These are phyloP conservation scores for Acronicta psi DNA, from an alignment of 2,888 invertebrate species.

Conservation along the genomic window DNA sequence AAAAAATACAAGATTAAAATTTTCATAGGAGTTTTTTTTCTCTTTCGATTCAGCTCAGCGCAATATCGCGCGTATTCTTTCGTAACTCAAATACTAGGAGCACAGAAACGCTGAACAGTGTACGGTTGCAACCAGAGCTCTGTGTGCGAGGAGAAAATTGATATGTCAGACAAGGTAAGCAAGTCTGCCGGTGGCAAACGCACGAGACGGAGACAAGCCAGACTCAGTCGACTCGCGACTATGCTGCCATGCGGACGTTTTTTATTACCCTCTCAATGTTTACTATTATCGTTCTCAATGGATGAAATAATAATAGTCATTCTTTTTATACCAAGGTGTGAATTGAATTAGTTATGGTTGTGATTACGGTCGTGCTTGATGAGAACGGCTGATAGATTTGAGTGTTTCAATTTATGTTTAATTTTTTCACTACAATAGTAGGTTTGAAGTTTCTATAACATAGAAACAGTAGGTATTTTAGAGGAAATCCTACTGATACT, in stretches of 20 bases:
- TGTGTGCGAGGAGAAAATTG: constrained; percentile 79
- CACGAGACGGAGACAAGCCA: constrained; percentile 37
- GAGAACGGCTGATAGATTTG: constrained; percentile 41
- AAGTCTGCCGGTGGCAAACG: constrained; percentile 61
- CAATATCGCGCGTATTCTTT: constrained; percentile 84
- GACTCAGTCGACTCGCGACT: constrained; percentile 34
- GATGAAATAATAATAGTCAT: constrained; percentile 30
- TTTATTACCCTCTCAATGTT: constrained; percentile 21
- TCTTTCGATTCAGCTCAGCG: constrained; percentile 44
- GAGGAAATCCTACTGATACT: not conserved
- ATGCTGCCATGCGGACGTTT: constrained; percentile 49
- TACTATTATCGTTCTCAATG: constrained; percentile 32
- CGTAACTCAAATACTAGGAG: constrained; percentile 86
- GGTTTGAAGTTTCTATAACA: not conserved
- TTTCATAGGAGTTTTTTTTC: constrained; percentile 29
- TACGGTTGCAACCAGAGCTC: constrained; percentile 61
- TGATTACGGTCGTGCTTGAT: constrained; percentile 47
- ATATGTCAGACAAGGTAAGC: constrained; percentile 84
- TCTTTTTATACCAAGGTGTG: constrained; percentile 52
- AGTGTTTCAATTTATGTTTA: constrained; percentile 31
- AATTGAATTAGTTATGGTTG: constrained; percentile 60
- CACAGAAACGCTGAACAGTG: constrained; percentile 72
- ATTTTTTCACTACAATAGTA: constrained; percentile 20
- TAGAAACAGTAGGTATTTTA: not conserved
- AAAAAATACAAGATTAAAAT: constrained; percentile 24